Evolutionary conservation across 2,797 vertebrate species (phyloP), one percentile per base, ranked within the genome.

Genomic region (Acipenser ruthenus): DNA sequence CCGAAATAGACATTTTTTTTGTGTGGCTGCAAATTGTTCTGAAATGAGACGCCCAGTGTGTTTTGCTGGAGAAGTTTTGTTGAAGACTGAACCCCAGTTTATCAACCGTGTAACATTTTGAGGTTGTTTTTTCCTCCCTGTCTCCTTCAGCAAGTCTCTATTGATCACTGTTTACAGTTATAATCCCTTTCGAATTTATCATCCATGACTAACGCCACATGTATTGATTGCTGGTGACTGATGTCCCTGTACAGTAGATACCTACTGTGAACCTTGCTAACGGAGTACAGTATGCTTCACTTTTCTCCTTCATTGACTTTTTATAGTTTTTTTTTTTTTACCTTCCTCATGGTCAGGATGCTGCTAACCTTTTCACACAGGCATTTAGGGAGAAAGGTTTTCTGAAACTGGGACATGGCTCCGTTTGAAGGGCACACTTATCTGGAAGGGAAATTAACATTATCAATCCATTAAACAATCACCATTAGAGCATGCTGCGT

Each of bases 121-220:
- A 88, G 86, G 81, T 80, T 85, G 78, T 81, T 88, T 87, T 85
- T 84, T 83, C 83, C 82, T 88, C 77, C 78, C 77, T 82, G 83
- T 87, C 84, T 89, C 84, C 82, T 86, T 78, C 74, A 86, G 85
- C 85, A 86, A 87, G 84, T 83, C 80, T 85, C 79, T 89, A 91
- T 91, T 90, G 89, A 93, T 91, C 87, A 89, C 85, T 88, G 83
- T 91, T 90, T 90, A 90, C 84, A 86, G 86, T 89, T 89, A 89
- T 89, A 91, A 91, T 91, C 87, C 88, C 86, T 88, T 91, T 88
- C 88, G 88, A 88, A 90, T 91, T 91, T 88, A 90, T 91, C 89
- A 88, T 87, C 88, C 87, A 85, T 90, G 88, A 88, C 89, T 88
- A 88, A 86, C 86, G 85, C 80, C 79, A 75, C 69, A 60, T 11